phyloP scores from a whole-genome alignment of 2,888 invertebrate species.

The Lucinisca nassula region DNA sequence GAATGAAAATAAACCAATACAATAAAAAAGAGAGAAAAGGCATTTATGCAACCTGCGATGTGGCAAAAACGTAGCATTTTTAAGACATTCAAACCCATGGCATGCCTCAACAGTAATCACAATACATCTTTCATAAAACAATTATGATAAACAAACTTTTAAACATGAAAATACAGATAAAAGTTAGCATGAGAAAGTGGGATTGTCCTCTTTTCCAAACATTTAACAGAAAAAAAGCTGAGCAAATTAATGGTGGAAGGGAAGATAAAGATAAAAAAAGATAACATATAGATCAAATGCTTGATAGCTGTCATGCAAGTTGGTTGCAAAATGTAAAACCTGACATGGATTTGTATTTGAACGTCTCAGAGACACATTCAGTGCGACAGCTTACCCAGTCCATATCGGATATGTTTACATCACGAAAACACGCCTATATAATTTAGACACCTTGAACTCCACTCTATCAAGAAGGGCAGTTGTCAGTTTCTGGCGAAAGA shows the following conservation, averaged over 20 bases:
- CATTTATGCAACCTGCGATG: too few species aligned
- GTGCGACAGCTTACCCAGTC: too few species aligned
- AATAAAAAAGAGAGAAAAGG: too few species aligned
- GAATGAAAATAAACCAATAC: too few species aligned
- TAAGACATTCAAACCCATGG: too few species aligned
- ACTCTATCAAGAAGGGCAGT: too few species aligned
- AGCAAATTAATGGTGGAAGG: not conserved
- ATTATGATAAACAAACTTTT: not conserved
- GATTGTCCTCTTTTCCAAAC: constrained; percentile 1
- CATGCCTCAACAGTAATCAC: not conserved
- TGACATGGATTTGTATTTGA: not conserved
- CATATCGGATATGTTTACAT: too few species aligned
- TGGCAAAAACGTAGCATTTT: too few species aligned
- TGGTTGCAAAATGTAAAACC: not conserved
- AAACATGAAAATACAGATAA: not conserved
- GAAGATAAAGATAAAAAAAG: not conserved
- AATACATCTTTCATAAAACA: not conserved
- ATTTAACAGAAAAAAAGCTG: not conserved
- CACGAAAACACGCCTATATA: too few species aligned
- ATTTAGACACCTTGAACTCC: too few species aligned
- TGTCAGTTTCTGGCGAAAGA: too few species aligned
- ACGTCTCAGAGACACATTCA: too few species aligned
- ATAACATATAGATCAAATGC: not conserved
- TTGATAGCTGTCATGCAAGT: not conserved
- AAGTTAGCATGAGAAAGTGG: not conserved